Evolutionary conservation across 2,888 invertebrate genomes (phyloP), one percentile per base, ranked within the genome.

Genomic region (Drosophila mimetica): DNA sequence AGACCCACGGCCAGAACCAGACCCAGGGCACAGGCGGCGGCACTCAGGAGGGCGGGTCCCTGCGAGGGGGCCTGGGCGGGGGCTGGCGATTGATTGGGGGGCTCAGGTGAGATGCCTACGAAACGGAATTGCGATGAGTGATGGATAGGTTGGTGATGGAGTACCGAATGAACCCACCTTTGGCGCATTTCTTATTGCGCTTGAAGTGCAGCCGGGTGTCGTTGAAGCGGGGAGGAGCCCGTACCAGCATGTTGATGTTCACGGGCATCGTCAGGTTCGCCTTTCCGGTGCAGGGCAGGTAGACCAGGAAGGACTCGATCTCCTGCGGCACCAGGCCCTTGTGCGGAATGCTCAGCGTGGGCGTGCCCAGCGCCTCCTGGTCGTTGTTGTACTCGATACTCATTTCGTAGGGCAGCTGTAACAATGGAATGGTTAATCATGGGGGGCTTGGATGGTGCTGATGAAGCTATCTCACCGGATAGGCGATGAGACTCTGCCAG

Each of bases 121-220:
- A 59, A 58, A 41, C 30, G 20, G 28, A 22, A 60, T 20, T 30
- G 20, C 28, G 47, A 22, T 59, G 60, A 60, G 60, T 60, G 60
- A 60, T 60, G 60, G 25, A 25, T 18, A 30, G 16, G 46, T 30
- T 28, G 36, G 25, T 18, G 44, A 28, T 7, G 9, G 22, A 7
- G 20, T 7, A 8, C n/a, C n/a, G 2, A 4, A 11, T 32, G 2
- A 46, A 28, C 86, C 79, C 76, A 95, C 96, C 96, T 94, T 95
- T 95, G 74, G 96, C 93, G 91, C 97, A 97, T 85, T 97, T 96
- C 93, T 97, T 97, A 92, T 96, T 96, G 76, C 97, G 93, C 88
- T 95, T 95, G 92, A 97, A 96, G 79, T 95, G 94, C 63, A 97
- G 93, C 76, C 93, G 92, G 9, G 96, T 95, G 86, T 95, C 95